Evolutionary conservation across 2,888 invertebrate species (phyloP).

Genomic region (Cotesia congregata): DNA sequence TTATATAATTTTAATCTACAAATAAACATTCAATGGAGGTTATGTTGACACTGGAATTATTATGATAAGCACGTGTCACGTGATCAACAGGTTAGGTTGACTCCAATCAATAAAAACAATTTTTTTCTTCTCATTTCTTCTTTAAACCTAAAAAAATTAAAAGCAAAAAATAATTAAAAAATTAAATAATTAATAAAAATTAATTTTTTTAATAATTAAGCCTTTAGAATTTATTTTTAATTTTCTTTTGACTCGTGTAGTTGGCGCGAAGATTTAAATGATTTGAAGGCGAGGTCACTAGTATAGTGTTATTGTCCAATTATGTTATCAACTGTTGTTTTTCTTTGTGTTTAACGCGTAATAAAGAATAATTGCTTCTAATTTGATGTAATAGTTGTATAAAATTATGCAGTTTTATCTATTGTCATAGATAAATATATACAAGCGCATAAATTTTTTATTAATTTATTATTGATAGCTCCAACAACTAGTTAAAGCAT

Average conservation of each 20-base stretch:
- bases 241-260: neutral
- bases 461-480: neutral
- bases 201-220: neutral
- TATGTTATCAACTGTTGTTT: neutral
- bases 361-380: neutral
- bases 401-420: too few species aligned
- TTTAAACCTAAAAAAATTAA: neutral
- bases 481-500: neutral
- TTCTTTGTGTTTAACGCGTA: neutral
- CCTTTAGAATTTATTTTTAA: neutral
- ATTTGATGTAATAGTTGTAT: neutral
- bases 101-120: neutral
- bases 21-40: neutral
- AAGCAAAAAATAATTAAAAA: neutral
- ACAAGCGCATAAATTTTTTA: neutral
- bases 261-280: slow-evolving; percentile 17
- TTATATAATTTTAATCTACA: neutral
- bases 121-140: neutral
- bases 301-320: neutral
- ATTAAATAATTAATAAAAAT: neutral
- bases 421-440: slow-evolving; percentile 4
- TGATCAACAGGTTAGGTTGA: neutral
- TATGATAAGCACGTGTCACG: neutral
- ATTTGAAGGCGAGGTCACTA: neutral
- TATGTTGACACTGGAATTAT: neutral